Base-by-base conservation (phyloP, 2,888 invertebrate species). In the Mechanitis messenoides region DNA sequence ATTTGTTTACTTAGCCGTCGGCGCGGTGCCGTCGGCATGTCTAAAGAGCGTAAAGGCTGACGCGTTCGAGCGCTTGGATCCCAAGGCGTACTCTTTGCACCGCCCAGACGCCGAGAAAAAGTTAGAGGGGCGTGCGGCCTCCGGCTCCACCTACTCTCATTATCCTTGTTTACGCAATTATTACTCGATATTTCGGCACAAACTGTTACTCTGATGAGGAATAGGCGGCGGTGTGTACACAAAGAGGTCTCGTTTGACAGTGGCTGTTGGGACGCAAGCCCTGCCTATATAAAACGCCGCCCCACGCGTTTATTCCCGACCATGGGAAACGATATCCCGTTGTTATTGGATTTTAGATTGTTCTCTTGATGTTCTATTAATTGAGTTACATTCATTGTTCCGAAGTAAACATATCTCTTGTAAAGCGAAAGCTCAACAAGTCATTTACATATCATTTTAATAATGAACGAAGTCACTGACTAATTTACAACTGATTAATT, bases 101-200 rank as follows among this genome's bases (percentile, higher is more conserved):
- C 87, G 86, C 88, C 88, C 87, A 87, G 84, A 83, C 82, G 78
- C 72, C 76, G 80, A 78, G 79, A 81, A 85, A 85, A 87, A 85
- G 80, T 77, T 80, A 79, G 81, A 81, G 87, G 88, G 88, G 88
- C 87, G 87, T 87, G 79, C 75, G 71, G 80, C 68, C 71, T 60
- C 72, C 75, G 80, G 81, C 87, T 83, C 87, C 89, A 87, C 88
- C 89, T 87, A 87, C 89, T 87, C 79, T 85, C 80, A 87, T 87
- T 87, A 87, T 85, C 84, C 85, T 87, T 82, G 80, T 86, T 85
- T 85, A 84, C 86, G 83, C 84, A 84, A 85, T 84, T 81, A 84
- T 81, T 80, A 79, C 77, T 68, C 79, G 77, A 84, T 84, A 85
- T 85, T 87, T 85, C 81, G 85, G 79, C 84, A 81, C 81, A 76